Percentiles rank a stretch among this genome's conserved stretches.
phyloP scores from a whole-genome alignment of 2,113 vertebrate genomes.

The Leptobrachium leishanense region DNA sequence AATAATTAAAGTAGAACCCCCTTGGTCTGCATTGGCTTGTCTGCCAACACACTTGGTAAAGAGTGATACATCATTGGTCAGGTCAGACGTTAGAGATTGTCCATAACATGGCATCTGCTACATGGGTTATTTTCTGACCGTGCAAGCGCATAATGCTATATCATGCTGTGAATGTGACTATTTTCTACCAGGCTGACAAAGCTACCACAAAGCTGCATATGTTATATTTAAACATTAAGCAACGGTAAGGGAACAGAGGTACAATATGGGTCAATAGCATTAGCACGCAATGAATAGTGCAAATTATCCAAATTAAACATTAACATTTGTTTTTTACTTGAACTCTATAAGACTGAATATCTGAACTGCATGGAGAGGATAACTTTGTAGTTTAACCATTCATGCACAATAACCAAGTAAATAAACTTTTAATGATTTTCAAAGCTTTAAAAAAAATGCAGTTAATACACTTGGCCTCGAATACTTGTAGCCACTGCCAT shows the following conservation, averaged over 20 bases:
- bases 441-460: too few species aligned
- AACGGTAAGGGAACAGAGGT: neutral
- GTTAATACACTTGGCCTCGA: too few species aligned
- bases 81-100: constrained; percentile 12
- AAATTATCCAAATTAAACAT: neutral
- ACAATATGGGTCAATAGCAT: neutral
- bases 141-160: constrained; percentile 28
- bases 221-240: constrained; percentile 20
- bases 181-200: constrained; percentile 17
- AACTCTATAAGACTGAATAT: too few species aligned
- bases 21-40: constrained; percentile 8
- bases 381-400: too few species aligned
- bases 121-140: constrained; percentile 23
- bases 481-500: too few species aligned
- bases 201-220: constrained; percentile 13
- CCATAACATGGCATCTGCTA: constrained; percentile 40
- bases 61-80: constrained; percentile 28
- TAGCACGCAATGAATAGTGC: neutral
- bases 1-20: constrained; percentile 18
- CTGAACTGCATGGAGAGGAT: too few species aligned
- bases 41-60: constrained; percentile 15
- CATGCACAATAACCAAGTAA: neutral
- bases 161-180: constrained; percentile 30
- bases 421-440: too few species aligned
- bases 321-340: too few species aligned